These are phyloP conservation scores for Scaptomyza cyrtandrae DNA, from an alignment of 2,888 invertebrate species.

Conservation along the genomic window DNA sequence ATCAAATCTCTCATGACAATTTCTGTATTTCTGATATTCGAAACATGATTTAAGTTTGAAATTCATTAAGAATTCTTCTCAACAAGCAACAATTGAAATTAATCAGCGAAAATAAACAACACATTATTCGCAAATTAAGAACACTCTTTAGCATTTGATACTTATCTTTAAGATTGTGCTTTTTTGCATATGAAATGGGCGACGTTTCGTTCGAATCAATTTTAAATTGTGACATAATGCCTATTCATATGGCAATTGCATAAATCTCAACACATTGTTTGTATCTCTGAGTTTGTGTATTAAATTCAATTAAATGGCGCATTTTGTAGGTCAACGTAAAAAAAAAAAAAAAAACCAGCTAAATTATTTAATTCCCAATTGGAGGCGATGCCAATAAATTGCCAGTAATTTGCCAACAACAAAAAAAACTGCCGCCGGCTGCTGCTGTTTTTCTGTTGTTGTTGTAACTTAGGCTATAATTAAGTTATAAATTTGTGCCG, in stretches of 20 bases:
- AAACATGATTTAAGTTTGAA: neutral
- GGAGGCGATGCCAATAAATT: slow-evolving; percentile 55
- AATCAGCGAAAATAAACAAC: neutral
- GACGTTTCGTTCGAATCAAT: slow-evolving; percentile 2
- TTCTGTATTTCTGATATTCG: no score
- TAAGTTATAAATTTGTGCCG: slow-evolving; percentile 74
- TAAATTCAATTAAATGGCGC: slow-evolving; percentile 57
- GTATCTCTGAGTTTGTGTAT: slow-evolving; percentile 14
- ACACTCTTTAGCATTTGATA: slow-evolving; percentile 20
- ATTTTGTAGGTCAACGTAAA: slow-evolving; percentile 68
- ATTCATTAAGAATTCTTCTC: slow-evolving; percentile 2
- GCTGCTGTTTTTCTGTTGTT: slow-evolving; percentile 27
- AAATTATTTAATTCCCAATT: slow-evolving; percentile 41
- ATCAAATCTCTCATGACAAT: no score
- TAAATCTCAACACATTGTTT: slow-evolving; percentile 37
- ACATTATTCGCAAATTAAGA: slow-evolving; percentile 11
- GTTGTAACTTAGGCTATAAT: slow-evolving; percentile 70
- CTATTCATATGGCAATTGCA: slow-evolving; percentile 49
- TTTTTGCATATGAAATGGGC: slow-evolving; percentile 37
- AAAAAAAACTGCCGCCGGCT: slow-evolving; percentile 28
- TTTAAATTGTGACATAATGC: slow-evolving; percentile 69
- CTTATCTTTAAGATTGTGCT: slow-evolving; percentile 1
- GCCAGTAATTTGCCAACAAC: slow-evolving; percentile 58
- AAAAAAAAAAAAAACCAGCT: neutral
- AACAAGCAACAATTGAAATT: neutral